Base-by-base conservation (phyloP, 2,797 vertebrate genomes). In the Calcarius lapponicus region DNA sequence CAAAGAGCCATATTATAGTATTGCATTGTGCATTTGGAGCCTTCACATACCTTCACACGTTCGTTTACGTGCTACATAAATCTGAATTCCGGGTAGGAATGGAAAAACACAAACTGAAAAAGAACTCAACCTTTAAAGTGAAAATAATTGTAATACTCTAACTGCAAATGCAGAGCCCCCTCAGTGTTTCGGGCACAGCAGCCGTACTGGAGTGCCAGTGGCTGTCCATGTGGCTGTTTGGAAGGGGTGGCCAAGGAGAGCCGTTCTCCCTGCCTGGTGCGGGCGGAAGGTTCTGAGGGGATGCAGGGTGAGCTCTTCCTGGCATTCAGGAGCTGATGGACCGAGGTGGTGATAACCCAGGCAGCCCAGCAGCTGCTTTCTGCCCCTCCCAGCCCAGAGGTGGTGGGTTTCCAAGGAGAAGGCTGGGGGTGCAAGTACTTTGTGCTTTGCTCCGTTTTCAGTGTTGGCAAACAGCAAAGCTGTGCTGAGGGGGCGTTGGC, bases 1-100 rank as follows among this genome's bases (percentile, higher is more conserved):
- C 98, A 98, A 98, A 98, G 98, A 96, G 95, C 95, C 86, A 60
- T 91, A 89, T 96, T 93, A 45, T 43, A 94, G 94, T 71, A 95
- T 96, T 47, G 91, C 84, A 86, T 79, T 90, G 94, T 97, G 90
- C 90, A 62, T 97, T 96, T 89, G 48, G 91, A 97, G 92, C 96
- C 87, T 95, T 94, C 36, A 48, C 88, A 96, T 86, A 96, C 95
- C 95, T 90, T 94, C 90, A 96, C 85, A 76, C 6, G 0, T 94
- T 93, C 6, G 3, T 20, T 79, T 94, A 53, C 12, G 8, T 29
- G 60, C 84, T 93, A 66, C 81, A 60, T 86, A 94, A 85, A 92
- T 85, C 86, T 60, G 40, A 93, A 89, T 94, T 81, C 65, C 11
- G 79, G 70, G 72, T 88, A 81, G 74, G 82, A 79, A 47, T 0